A percentile compares a stretch with the other conserved stretches of the same genome.
These are phyloP conservation scores for Suncus etruscus DNA, from an alignment of 2,113 vertebrate species.

Conservation along the genomic window DNA sequence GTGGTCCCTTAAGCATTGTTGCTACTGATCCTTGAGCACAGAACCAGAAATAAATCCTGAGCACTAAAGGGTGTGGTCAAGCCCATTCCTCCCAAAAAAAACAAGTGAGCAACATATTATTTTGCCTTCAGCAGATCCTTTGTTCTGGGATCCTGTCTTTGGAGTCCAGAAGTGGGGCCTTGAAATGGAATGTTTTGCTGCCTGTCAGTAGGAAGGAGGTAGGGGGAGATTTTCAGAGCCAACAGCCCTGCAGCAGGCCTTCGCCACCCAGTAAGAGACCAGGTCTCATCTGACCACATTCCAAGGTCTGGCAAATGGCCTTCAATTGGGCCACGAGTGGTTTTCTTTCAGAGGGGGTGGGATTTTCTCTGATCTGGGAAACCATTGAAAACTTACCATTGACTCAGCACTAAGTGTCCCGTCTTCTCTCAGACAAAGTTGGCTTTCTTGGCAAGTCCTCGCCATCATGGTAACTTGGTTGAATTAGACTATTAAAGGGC, in stretches of 20 bases:
- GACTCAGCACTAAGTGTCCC: neutral
- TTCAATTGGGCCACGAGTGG: neutral
- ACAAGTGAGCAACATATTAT: neutral
- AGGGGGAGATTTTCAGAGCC: neutral
- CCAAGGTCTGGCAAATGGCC: neutral
- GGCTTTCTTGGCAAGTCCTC: neutral
- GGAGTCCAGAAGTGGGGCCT: neutral
- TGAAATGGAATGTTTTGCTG: conserved; percentile 2
- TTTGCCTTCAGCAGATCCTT: neutral
- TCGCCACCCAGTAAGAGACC: conserved; percentile 36
- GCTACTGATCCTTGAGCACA: no score
- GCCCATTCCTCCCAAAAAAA: no score
- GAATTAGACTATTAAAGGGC: neutral
- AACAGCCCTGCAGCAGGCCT: neutral
- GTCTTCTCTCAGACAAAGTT: neutral
- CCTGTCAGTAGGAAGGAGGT: neutral
- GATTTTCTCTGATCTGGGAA: neutral
- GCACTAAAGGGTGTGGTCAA: no score
- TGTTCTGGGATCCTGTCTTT: conserved; percentile 25
- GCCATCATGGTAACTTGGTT: neutral
- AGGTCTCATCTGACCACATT: conserved; percentile 32
- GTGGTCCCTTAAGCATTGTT: no score
- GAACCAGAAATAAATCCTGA: no score
- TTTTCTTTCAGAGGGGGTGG: conserved; percentile 24
- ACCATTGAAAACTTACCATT: neutral